Percentiles rank a stretch among this genome's conserved stretches.
phyloP scores from a whole-genome alignment of 2,888 invertebrate genomes.

The Pseudococcus jackbeardsleyi region DNA sequence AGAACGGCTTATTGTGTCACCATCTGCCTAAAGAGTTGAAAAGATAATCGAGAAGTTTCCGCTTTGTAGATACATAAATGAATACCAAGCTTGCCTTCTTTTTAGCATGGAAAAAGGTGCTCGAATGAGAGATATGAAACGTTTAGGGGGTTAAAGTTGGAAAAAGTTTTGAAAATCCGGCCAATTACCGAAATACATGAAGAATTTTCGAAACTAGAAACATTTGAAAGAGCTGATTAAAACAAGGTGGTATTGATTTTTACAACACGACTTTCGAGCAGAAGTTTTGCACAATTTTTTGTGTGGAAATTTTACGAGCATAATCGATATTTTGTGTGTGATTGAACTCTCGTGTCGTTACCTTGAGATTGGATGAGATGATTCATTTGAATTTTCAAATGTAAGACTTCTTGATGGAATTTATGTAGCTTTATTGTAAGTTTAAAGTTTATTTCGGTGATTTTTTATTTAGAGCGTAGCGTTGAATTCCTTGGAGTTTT shows the following conservation, averaged over 20 bases:
- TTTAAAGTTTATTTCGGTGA: too few species aligned
- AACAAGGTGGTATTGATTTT: background rate
- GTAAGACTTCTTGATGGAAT: too few species aligned
- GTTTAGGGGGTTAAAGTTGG: background rate
- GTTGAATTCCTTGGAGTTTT: too few species aligned
- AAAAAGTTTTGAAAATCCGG: conserved; percentile 1
- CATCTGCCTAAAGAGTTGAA: background rate
- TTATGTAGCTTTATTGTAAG: too few species aligned
- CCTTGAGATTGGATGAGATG: too few species aligned
- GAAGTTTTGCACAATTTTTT: background rate
- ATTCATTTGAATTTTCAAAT: too few species aligned
- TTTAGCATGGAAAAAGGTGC: background rate
- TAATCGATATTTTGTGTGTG: background rate
- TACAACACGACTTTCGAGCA: background rate
- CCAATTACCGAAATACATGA: background rate
- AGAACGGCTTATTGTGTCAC: background rate
- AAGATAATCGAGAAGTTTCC: background rate
- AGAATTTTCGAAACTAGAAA: conserved; percentile 7
- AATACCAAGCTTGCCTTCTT: background rate
- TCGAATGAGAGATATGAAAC: background rate
- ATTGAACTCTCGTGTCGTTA: too few species aligned
- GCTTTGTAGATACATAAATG: background rate
- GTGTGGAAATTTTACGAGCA: background rate
- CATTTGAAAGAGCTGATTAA: background rate
- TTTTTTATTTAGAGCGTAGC: too few species aligned